Base-by-base conservation (phyloP, 2,888 invertebrate species). In the Ectropis crepuscularia region DNA sequence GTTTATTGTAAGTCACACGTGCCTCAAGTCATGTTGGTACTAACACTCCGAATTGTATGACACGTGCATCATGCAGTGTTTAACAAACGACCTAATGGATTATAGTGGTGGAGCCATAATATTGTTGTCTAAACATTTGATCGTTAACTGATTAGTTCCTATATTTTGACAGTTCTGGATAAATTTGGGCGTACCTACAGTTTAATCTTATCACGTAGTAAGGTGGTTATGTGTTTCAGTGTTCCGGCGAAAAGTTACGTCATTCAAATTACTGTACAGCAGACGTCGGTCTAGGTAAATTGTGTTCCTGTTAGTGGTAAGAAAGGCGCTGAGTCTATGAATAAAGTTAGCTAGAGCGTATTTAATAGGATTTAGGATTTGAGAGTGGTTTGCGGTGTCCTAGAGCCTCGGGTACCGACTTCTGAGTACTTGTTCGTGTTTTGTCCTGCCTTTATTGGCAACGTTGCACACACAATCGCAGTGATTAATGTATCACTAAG, bases 391-490 rank as follows among this genome's bases (percentile, higher is more conserved):
- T 84, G 85, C 80, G 82, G 78, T 79, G 75, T 73, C 75, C 61
- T 64, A 70, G 71, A 86, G 86, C 86, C 71, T 71, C 72, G 77
- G 78, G 81, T 78, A 78, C 76, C 79, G 82, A 83, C 82, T 81
- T 79, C 79, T 81, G 82, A 90, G 90, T 89, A 89, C 88, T 86
- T 84, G 88, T 82, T 83, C 82, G 74, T 89, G 90, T 90, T 81
- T 74, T 70, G 74, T 71, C 60, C 69, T 67, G 68, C 70, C 55
- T 51, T 47, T 53, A 57, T 54, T 67, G 43, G 11, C 49, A 53
- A 49, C 65, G 61, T 65, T 63, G 16, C 66, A 67, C 61, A 67
- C 68, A 53, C 53, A 37, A 58, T 46, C 39, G 50, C 41, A 65
- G 42, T 68, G 71, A 76, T 70, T 69, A 63, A 63, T 64, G 46